Conservation (phyloP, 2,113 vertebrate genomes). For the Colius striatus region DNA sequence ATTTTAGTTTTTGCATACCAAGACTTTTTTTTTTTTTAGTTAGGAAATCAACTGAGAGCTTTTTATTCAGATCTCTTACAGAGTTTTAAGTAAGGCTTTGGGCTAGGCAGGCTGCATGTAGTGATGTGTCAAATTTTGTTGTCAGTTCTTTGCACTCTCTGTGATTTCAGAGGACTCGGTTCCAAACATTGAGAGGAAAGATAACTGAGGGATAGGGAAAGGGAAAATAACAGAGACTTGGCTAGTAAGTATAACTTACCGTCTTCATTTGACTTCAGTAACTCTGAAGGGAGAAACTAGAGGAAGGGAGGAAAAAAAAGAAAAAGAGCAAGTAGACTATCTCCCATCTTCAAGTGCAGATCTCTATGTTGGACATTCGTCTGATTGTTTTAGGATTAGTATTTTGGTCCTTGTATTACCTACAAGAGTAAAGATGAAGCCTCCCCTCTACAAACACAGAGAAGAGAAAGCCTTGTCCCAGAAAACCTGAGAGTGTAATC, state of each 20-base stretch:
- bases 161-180: not conserved
- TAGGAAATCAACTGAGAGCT: not conserved
- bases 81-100: not conserved
- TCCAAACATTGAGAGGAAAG: not conserved
- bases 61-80: not conserved
- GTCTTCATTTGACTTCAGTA: not conserved
- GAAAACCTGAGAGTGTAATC: slow-evolving; percentile 26
- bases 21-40: not conserved
- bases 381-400: slow-evolving; percentile 58
- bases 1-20: not conserved
- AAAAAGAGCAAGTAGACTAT: not conserved
- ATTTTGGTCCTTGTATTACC: slow-evolving; percentile 58
- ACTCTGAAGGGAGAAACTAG: not conserved
- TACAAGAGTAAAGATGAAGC: slow-evolving; percentile 11
- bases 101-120: not conserved
- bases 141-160: rapidly evolving
- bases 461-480: slow-evolving; percentile 47
- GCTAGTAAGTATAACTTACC: not conserved
- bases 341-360: slow-evolving; percentile 19
- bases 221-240: not conserved
- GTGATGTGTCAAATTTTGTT: not conserved
- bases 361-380: not conserved
- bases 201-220: not conserved
- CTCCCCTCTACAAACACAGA: slow-evolving; percentile 31
- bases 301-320: not conserved